phyloP scores from a whole-genome alignment of 2,113 vertebrate species.

The Albula glossodonta region DNA sequence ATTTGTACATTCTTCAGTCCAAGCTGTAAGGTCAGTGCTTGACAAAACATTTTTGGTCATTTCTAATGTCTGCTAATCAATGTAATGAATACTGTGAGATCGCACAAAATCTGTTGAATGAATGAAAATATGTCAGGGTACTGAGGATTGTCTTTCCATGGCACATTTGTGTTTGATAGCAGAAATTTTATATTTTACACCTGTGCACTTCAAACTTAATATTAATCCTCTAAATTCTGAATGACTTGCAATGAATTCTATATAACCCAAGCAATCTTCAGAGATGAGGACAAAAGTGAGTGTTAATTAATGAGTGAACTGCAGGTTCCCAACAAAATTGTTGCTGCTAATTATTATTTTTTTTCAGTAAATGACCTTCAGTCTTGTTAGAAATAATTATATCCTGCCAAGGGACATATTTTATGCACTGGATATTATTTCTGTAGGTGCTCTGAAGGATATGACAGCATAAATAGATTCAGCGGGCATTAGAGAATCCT shows the following conservation, averaged over 20 bases:
- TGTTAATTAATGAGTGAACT: not conserved
- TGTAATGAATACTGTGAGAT: not conserved
- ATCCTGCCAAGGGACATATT: constrained; percentile 18
- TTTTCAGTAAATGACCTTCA: constrained; percentile 19
- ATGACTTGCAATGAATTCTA: not conserved
- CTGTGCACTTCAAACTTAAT: not conserved
- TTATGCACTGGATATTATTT: not conserved
- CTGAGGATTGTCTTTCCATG: not conserved
- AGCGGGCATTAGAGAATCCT: constrained; percentile 39
- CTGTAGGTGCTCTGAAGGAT: constrained; percentile 29
- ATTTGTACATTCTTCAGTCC: not conserved
- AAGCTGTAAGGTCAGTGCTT: not conserved
- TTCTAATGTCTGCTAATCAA: not conserved
- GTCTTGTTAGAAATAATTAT: constrained; percentile 25
- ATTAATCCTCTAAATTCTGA: not conserved
- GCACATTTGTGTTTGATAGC: not conserved
- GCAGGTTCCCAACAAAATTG: not conserved
- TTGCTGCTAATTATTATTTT: constrained; percentile 10
- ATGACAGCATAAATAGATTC: constrained; percentile 48
- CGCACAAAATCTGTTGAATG: not conserved
- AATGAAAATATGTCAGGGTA: not conserved
- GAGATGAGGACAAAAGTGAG: not conserved
- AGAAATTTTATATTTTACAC: not conserved
- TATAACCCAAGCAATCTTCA: not conserved
- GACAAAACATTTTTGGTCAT: not conserved